These are phyloP conservation scores for Eidolon dupreanum DNA, from an alignment of 2,797 vertebrate species.

Conservation along the genomic window DNA sequence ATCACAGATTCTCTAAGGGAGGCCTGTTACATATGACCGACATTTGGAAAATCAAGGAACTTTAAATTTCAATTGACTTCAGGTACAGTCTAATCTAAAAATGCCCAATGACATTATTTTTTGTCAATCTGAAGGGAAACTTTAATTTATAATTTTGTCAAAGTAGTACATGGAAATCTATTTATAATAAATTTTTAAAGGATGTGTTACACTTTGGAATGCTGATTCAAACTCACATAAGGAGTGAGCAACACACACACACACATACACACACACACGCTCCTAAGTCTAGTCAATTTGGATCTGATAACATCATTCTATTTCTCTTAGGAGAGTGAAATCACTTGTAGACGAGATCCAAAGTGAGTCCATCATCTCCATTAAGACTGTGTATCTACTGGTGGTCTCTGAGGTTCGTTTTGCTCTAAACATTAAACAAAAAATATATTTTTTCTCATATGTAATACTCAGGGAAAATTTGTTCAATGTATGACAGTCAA, in stretches of 20 bases:
- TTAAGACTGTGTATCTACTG: neutral
- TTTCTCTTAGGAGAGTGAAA: neutral
- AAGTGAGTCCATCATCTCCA: conserved; percentile 46
- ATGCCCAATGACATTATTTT: conserved; percentile 62
- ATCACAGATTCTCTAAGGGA: conserved; percentile 76
- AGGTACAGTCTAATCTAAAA: conserved; percentile 65
- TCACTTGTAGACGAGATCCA: conserved; percentile 2
- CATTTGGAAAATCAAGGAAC: conserved; percentile 55
- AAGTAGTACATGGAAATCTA: neutral
- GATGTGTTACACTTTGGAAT: neutral
- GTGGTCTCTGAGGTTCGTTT: conserved; percentile 1
- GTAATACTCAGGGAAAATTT: neutral
- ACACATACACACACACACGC: neutral
- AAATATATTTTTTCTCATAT: conserved; percentile 17
- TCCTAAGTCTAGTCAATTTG: neutral
- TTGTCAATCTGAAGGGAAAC: conserved; percentile 42
- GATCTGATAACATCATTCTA: neutral
- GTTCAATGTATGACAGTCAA: conserved; percentile 41
- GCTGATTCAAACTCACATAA: neutral
- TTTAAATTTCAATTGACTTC: conserved; percentile 66
- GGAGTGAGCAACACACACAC: neutral
- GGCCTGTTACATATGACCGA: conserved; percentile 65
- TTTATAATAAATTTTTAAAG: conserved; percentile 41
- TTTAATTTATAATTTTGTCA: conserved; percentile 44
- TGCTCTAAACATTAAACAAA: conserved; percentile 55